Evolutionary conservation across 2,113 vertebrate species (phyloP), one percentile per base, ranked within the genome.

Genomic region (Gymnorhina tibicen): DNA sequence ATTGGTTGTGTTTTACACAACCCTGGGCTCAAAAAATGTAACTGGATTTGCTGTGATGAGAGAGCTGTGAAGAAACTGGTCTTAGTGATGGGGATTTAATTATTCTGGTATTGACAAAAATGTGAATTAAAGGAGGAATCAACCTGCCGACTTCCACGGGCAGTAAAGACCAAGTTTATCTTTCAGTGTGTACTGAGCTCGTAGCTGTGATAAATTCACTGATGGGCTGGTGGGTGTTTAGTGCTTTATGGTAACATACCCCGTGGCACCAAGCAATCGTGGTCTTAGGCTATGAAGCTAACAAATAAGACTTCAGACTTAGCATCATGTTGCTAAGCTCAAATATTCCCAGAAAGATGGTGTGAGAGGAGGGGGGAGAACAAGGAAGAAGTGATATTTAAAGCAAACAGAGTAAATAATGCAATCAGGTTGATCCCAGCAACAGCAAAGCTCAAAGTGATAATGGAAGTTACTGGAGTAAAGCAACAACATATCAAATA

Each of bases 391-490:
- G 39, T 63, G 21, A 6, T 79, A 80, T 86, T 93, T 94, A 92
- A 93, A 88, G 83, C 64, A 89, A 81, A 70, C 35, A 74, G 47
- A 81, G 83, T 91, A 95, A 91, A 88, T 90, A 93, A 94, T 63
- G 44, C 63, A 93, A 69, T 79, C 85, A 66, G 18, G 67, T 56
- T 80, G 56, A 86, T 81, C 62, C 60, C 41, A 87, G 82, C 60
- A 86, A 91, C 13, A 91, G 56, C 68, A 52, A 92, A 70, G 75
- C 84, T 94, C 56, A 77, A 89, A 91, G 39, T 76, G 81, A 87
- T 88, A 87, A 95, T 80, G 33, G 56, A 92, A 95, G 82, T 85
- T 88, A 93, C 85, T 86, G 75, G 76, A 93, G 75, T 94, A 95
- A 94, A 94, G 87, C 79, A 95, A 64, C 39, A 80, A 94, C 49